Evolutionary conservation across 2,113 vertebrate species (phyloP), one percentile per base, ranked within the genome.

Genomic region (Hydropotes inermis): DNA sequence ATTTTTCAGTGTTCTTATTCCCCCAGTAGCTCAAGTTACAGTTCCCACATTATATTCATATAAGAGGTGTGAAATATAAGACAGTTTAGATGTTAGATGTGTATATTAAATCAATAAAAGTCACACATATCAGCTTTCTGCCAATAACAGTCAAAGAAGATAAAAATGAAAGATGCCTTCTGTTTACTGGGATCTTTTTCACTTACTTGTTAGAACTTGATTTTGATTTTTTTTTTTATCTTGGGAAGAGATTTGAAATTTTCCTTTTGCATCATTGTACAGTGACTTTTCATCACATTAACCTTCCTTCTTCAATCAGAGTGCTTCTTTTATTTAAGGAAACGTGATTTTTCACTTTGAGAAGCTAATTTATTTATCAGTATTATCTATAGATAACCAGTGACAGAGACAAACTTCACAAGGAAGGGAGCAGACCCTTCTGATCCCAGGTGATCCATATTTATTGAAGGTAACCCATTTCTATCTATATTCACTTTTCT

Each of bases 71-170:
- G 95, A 95, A 98, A 98, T 94, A 94, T 92, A 98, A 97, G 95
- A 93, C 54, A 97, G 98, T 98, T 97, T 92, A 97, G 87, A 97
- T 86, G 92, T 97, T 55, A 96, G 85, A 95, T 95, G 97, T 96
- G 82, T 96, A 98, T 98, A 95, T 98, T 89, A 97, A 98, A 95
- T 96, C 92, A 98, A 98, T 98, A 97, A 98, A 98, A 98, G 90
- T 0, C 92, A 86, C 60, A 96, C 52, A 92, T 94, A 85, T 97
- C 97, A 97, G 95, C 98, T 98, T 98, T 82, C 96, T 94, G 91
- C 78, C 86, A 85, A 95, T 95, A 97, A 50, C 39, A 90, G 0
- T 76, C 94, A 87, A 67, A 98, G 55, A 95, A 98, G 70, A 97
- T 96, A 98, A 98, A 98, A 97, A 58, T 60, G 12, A 64, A 17